These are phyloP conservation scores for Zosterops borbonicus DNA, from an alignment of 2,113 vertebrate genomes.

Conservation along the genomic window DNA sequence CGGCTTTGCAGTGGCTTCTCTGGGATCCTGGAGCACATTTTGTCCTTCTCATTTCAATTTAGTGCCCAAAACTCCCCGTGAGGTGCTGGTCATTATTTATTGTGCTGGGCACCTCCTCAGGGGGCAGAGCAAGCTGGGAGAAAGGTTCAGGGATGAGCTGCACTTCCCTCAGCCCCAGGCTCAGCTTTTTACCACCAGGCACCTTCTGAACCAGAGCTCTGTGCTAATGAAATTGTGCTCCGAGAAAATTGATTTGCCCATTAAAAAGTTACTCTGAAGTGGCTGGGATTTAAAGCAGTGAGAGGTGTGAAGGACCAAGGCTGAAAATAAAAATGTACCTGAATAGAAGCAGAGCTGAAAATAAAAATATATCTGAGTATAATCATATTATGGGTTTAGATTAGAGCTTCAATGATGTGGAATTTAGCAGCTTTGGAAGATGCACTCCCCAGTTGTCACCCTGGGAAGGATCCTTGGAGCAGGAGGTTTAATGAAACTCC, in stretches of 20 bases:
- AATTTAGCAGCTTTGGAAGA: background rate
- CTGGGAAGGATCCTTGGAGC: background rate
- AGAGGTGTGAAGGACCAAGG: background rate
- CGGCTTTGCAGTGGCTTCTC: background rate
- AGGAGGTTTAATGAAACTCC: background rate
- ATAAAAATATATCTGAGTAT: background rate
- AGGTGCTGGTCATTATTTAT: background rate
- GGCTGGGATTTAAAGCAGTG: background rate
- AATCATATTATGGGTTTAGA: background rate
- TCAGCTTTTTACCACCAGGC: background rate
- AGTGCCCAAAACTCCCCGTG: background rate
- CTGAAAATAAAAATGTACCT: background rate
- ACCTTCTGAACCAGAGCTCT: background rate
- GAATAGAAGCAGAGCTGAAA: background rate
- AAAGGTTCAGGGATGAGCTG: background rate
- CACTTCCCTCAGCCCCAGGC: background rate
- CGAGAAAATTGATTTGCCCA: background rate
- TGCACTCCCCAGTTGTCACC: background rate
- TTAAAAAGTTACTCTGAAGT: conserved; percentile 1
- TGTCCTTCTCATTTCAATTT: background rate
- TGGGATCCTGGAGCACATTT: background rate
- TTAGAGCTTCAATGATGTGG: background rate
- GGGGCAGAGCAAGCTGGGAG: background rate
- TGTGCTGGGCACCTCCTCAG: background rate
- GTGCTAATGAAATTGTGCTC: background rate